phyloP scores from a whole-genome alignment of 2,113 vertebrate genomes.

The Solenodon paradoxus region DNA sequence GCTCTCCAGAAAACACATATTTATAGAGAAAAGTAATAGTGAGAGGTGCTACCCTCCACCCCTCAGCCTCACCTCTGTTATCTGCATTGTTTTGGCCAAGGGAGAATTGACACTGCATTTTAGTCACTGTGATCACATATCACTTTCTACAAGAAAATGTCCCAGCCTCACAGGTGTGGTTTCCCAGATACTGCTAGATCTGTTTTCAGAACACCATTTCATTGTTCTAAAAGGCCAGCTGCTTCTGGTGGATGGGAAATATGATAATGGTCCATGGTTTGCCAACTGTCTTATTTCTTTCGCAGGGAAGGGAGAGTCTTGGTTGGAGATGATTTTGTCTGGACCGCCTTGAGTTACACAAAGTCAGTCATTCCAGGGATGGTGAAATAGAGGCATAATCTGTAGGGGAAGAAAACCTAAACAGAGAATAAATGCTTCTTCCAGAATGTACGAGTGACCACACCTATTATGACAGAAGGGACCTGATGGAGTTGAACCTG shows the following conservation, averaged over 20 bases:
- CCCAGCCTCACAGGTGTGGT: slow-evolving; percentile 25
- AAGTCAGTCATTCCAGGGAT: slow-evolving; percentile 31
- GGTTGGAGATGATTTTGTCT: slow-evolving; percentile 15
- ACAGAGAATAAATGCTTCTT: background rate
- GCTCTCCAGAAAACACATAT: too few species aligned
- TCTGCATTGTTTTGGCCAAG: background rate
- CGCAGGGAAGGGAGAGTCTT: background rate
- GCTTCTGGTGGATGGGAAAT: slow-evolving; percentile 52
- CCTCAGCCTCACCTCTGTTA: background rate
- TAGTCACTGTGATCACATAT: background rate
- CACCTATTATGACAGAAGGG: background rate
- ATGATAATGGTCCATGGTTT: background rate
- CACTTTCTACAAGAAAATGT: background rate
- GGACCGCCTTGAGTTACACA: background rate
- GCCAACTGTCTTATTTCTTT: slow-evolving; percentile 13
- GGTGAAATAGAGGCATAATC: background rate
- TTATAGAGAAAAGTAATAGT: background rate
- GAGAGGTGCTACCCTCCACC: background rate
- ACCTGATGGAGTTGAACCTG: background rate
- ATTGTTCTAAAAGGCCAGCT: slow-evolving; percentile 55
- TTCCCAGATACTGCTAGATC: slow-evolving; percentile 26
- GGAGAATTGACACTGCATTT: background rate
- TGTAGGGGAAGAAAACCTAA: background rate
- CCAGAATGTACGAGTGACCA: background rate
- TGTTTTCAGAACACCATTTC: slow-evolving; percentile 50